A percentile compares a stretch with the other conserved stretches of the same genome.
Conservation (phyloP, 2,113 vertebrate species). For the Electrona antarctica region DNA sequence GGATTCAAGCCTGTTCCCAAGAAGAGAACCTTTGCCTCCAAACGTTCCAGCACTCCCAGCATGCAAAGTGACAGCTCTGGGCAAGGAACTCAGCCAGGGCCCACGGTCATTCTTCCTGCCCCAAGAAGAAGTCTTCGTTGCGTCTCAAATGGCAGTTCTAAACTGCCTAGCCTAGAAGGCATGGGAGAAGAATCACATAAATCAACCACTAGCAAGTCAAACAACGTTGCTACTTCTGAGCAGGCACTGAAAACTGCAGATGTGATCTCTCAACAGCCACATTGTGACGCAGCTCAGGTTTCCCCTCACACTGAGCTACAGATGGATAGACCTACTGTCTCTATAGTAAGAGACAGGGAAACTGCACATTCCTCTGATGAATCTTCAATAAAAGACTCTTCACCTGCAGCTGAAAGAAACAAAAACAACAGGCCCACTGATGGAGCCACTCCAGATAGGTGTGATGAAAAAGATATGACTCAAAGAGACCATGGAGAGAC, state of each 20-base stretch:
- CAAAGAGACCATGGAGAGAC: slow-evolving; percentile 8
- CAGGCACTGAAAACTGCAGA: slow-evolving; percentile 14
- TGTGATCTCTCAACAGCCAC: slow-evolving; percentile 34
- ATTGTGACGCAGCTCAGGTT: slow-evolving; percentile 10
- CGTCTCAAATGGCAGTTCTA: slow-evolving; percentile 83
- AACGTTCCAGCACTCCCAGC: slow-evolving; percentile 44
- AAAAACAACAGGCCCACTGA: slow-evolving; percentile 29
- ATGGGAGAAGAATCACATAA: slow-evolving; percentile 32
- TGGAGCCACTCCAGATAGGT: slow-evolving; percentile 13
- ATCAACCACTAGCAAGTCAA: slow-evolving; percentile 28
- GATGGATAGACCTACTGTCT: slow-evolving; percentile 18
- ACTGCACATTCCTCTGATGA: slow-evolving; percentile 25
- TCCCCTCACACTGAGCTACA: slow-evolving; percentile 37
- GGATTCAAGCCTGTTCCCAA: slow-evolving; percentile 85
- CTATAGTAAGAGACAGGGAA: slow-evolving; percentile 38
- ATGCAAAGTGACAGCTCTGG: slow-evolving; percentile 56
- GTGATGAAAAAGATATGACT: slow-evolving; percentile 11
- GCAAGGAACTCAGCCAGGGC: slow-evolving; percentile 38
- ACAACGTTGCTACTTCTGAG: slow-evolving; percentile 7
- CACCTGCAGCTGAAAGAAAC: slow-evolving; percentile 57
- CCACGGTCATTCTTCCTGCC: slow-evolving; percentile 43
- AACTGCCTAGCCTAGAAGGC: slow-evolving; percentile 72
- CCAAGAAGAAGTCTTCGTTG: slow-evolving; percentile 81
- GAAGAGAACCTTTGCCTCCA: slow-evolving; percentile 84
- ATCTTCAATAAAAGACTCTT: slow-evolving; percentile 73